phyloP scores from a whole-genome alignment of 2,797 vertebrate genomes.

The Anguilla pacifica region DNA sequence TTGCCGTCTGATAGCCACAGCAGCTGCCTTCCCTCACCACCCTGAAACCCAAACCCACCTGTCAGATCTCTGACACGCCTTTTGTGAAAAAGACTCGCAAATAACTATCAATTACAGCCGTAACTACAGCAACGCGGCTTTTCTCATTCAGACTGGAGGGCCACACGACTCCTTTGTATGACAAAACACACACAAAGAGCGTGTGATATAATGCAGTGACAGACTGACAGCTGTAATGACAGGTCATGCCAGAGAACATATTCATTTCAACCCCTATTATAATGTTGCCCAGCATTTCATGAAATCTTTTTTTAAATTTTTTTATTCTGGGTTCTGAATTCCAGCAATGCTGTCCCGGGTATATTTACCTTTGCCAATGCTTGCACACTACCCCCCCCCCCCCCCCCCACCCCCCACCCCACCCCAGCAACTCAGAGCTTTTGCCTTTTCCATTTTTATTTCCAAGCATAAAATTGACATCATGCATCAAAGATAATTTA shows the following conservation, averaged over 20 bases:
- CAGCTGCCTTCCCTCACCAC: background rate
- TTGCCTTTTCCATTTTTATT: background rate
- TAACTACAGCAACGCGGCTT: background rate
- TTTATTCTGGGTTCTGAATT: background rate
- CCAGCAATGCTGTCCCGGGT: background rate
- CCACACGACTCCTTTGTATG: background rate
- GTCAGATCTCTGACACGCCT: background rate
- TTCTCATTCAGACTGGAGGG: background rate
- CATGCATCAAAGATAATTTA: background rate
- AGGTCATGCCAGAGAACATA: background rate
- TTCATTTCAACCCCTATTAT: background rate
- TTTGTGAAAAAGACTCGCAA: background rate
- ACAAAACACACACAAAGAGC: background rate
- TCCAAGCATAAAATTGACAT: background rate
- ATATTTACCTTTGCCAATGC: background rate
- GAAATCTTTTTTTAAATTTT: background rate
- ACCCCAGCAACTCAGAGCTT: background rate
- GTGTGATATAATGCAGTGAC: background rate
- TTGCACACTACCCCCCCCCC: background rate
- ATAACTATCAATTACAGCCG: background rate
- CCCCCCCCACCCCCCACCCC: too few relatives aligned
- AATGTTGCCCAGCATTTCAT: background rate
- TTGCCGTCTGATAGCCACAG: background rate
- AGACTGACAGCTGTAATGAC: background rate
- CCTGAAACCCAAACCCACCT: background rate